Base-by-base conservation (phyloP, 2,888 invertebrate species). In the Erebia palarica region DNA sequence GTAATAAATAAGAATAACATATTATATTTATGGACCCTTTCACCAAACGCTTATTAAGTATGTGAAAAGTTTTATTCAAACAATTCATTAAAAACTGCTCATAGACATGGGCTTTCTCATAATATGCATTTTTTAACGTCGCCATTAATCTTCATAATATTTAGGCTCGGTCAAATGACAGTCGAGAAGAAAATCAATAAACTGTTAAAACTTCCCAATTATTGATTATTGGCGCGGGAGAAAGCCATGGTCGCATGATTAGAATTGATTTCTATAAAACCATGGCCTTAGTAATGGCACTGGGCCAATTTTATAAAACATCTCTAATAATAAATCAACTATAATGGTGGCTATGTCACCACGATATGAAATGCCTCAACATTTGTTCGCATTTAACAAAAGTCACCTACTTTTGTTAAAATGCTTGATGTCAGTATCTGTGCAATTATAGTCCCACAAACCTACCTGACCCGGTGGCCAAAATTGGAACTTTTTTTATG, bases 201-300 rank as follows among this genome's bases (percentile, higher is more conserved):
- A 21, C 14, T 21, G 36, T 36, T 36, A 36, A 42, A 44, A 18
- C 47, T 57, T 57, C 44, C n/a, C 66, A 70, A 70, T 65, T 72
- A 69, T 49, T 72, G 65, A 69, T 69, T 66, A 72, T 72, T 36
- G 63, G 11, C 60, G 13, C 57, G 61, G 58, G 72, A 69, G 72
- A 72, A 72, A 72, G 72, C 44, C 55, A 51, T 65, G 65, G 16
- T 57, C 36, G 55, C 55, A 49, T 27, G 2, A 44, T 21, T 44
- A 11, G 44, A 61, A 65, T 63, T 69, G 44, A 69, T 72, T 72
- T 68, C 65, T 65, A 69, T 16, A 47, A 14, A 13, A 3, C 8
- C 14, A 14, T 21, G 21, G 3, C 49, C 21, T 63, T 21, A 63
- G 14, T 49, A 21, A 63, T 49, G 13, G 4, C 14, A 49, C 7